A percentile compares a stretch with the other conserved stretches of the same genome.
Conservation (phyloP, 2,797 vertebrate species). For the Sylvilagus floridanus region DNA sequence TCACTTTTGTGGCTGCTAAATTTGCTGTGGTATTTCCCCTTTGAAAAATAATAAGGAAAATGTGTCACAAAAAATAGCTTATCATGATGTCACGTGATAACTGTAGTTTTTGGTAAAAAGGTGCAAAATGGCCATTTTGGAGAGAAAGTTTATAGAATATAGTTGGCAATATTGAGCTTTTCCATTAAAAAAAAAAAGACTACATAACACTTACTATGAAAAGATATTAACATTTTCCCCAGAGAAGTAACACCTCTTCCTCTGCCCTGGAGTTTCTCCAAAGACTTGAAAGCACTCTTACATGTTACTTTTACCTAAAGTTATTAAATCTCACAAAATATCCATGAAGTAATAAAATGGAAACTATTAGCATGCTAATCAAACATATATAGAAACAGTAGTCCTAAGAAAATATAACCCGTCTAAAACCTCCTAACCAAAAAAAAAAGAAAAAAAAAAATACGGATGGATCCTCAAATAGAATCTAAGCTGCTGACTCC, state of each 20-base stretch:
- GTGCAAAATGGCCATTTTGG: conserved; percentile 48
- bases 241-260: conserved; percentile 56
- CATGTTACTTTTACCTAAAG: conserved; percentile 55
- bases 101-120: conserved; percentile 29
- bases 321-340: conserved; percentile 66
- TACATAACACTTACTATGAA: conserved; percentile 57
- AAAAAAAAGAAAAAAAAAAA: no score
- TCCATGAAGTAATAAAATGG: conserved; percentile 56
- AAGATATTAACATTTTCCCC: conserved; percentile 56
- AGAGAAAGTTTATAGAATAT: conserved; percentile 63
- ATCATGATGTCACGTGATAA: conserved; percentile 18
- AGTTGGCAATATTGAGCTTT: conserved; percentile 32
- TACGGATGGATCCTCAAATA: conserved; percentile 51
- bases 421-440: not conserved
- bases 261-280: conserved; percentile 59
- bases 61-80: not conserved
- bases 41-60: conserved; percentile 49
- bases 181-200: conserved; percentile 54
- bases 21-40: not conserved
- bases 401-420: conserved; percentile 26
- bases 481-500: conserved; percentile 13
- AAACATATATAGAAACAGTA: conserved; percentile 33
- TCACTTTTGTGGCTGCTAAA: not conserved
- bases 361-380: conserved; percentile 37
- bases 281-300: conserved; percentile 59